Evolutionary conservation across 2,113 vertebrate species (phyloP).

Genomic region (Cisticola juncidis): DNA sequence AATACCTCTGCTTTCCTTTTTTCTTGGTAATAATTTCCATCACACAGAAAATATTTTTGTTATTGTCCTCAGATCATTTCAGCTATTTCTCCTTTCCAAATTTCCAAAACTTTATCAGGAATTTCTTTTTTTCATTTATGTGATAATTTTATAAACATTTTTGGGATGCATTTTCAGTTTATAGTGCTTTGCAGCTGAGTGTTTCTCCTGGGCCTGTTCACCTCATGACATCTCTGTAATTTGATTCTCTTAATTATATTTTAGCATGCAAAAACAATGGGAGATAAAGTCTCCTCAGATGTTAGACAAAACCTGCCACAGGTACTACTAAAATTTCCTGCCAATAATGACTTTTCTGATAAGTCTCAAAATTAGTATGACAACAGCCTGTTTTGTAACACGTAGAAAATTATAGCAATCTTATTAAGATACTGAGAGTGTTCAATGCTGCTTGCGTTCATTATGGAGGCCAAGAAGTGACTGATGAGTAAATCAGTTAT

Average conservation of each 20-base stretch:
- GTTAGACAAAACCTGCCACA: neutral
- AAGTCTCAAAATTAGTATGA: neutral
- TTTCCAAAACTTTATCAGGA: neutral
- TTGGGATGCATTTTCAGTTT: neutral
- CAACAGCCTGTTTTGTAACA: neutral
- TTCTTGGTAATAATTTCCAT: neutral
- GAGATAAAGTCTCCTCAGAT: neutral
- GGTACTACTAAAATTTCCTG: neutral
- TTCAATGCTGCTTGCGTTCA: neutral
- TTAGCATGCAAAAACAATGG: neutral
- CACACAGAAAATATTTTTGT: neutral
- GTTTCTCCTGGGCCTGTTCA: neutral
- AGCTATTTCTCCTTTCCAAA: neutral
- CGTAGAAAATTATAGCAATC: conserved; percentile 5
- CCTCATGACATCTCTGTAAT: neutral
- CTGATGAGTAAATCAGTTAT: neutral
- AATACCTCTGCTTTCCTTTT: neutral
- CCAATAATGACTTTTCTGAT: conserved; percentile 29
- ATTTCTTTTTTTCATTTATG: neutral
- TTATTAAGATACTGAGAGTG: neutral
- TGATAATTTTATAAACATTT: neutral
- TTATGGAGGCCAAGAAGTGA: neutral
- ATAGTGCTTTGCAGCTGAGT: neutral
- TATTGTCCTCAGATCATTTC: neutral
- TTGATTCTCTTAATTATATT: conserved; percentile 16